Evolutionary conservation across 2,113 vertebrate genomes (phyloP).

Genomic region (Channa maculata): DNA sequence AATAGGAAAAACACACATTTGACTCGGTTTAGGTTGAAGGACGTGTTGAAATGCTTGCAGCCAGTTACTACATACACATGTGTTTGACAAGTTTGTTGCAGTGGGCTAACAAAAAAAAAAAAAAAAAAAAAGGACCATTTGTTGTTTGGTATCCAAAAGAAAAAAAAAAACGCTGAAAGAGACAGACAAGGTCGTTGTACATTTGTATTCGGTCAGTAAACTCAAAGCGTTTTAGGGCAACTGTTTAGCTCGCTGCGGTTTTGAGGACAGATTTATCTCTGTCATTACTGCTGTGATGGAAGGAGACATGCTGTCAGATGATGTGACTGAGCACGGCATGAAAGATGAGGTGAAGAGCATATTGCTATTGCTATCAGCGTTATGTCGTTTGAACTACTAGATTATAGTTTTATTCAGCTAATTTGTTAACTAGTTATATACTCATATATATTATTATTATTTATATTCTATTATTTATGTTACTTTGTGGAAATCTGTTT

Average conservation of each 20-base stretch:
- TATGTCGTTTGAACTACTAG: neutral
- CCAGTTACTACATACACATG: neutral
- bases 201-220: slow-evolving; percentile 3
- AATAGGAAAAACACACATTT: too few relatives aligned
- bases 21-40: too few relatives aligned
- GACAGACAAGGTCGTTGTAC: slow-evolving; percentile 13
- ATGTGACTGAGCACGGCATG: neutral
- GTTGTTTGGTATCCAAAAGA: too few relatives aligned
- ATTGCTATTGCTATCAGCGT: neutral
- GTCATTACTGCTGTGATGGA: neutral
- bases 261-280: neutral
- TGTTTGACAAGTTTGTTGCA: neutral
- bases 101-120: too few relatives aligned
- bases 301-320: neutral
- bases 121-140: too few relatives aligned
- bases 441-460: too few relatives aligned
- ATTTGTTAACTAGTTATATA: too few relatives aligned
- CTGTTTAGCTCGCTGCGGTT: slow-evolving; percentile 8
- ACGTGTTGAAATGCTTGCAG: too few relatives aligned
- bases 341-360: neutral
- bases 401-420: neutral
- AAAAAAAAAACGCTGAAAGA: neutral
- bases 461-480: too few relatives aligned
- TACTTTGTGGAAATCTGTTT: too few relatives aligned
- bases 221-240: neutral